Evolutionary conservation across 2,113 vertebrate genomes (phyloP), one percentile per base, ranked within the genome.

Genomic region (Pelobates fuscus): DNA sequence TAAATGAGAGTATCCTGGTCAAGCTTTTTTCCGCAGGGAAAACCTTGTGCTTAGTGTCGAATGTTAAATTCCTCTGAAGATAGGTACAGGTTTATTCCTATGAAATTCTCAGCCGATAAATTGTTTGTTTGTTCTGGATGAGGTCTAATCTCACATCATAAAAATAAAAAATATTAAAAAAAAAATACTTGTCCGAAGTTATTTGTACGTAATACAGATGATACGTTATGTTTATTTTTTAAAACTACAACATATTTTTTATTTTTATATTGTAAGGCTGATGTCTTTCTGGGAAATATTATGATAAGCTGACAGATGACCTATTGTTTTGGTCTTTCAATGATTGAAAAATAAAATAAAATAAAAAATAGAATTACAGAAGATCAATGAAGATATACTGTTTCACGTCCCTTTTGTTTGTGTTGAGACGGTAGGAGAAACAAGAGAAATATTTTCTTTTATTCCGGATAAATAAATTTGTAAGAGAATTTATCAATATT

Each of bases 1-100:
- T 91, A 90, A 92, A 93, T 91, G 90, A 89, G 89, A 91, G 92
- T 91, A 89, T 87, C 92, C 91, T 91, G 95, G 95, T 94, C 95
- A 96, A 84, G 73, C 73, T 77, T 55, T 37, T 77, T 55, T 77
- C 73, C 73, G 57, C 73, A 68, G 73, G 73, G 73, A 68, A 77
- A 77, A 77, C 73, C 73, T 77, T 41, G 57, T 68, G 73, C 73
- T 77, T 77, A 68, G 65, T 68, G 73, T n/a, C 55, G 65, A 77
- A 77, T 77, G 64, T 41, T 76, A 77, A 77, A 77, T 77, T 77
- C 73, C 73, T 32, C 73, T 82, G 82, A 89, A 86, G 88, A 85
- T 80, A 63, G 84, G 72, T 67, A 25, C 83, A 87, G 87, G 91
- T 91, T 86, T 6, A 89, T 89, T 89, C 88, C 88, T 89, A 88